Conservation (phyloP, 2,113 vertebrate genomes). For the Recurvirostra avosetta region DNA sequence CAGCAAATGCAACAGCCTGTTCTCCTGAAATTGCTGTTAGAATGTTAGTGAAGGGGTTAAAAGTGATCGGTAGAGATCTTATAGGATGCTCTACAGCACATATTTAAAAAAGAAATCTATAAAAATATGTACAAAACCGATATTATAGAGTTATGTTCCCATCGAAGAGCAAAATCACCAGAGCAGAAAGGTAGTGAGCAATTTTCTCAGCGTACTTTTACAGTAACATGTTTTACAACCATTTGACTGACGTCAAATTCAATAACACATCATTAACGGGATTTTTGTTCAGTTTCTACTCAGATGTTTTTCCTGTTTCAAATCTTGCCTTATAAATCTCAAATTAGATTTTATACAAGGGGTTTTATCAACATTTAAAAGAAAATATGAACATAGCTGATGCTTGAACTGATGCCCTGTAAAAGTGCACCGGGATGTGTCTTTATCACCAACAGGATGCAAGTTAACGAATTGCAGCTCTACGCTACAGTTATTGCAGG, state of each 20-base stretch:
- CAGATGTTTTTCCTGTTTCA: conserved; percentile 2
- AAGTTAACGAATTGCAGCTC: background rate
- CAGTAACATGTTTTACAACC: background rate
- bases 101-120: background rate
- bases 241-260: background rate
- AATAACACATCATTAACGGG: conserved; percentile 19
- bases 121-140: background rate
- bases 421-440: background rate
- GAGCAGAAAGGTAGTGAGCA: background rate
- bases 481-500: background rate
- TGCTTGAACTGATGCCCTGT: background rate
- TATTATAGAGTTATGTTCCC: background rate
- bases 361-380: background rate
- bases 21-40: background rate
- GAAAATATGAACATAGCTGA: background rate
- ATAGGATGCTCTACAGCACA: fast-evolving
- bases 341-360: conserved; percentile 31
- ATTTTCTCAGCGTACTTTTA: background rate
- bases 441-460: background rate
- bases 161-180: background rate
- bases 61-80: background rate
- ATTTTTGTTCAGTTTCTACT: background rate
- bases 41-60: background rate
- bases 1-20: background rate
- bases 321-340: conserved; percentile 32